Percentiles rank a stretch among this genome's conserved stretches.
Evolutionary conservation across 1,140 invertebrate species (phyloP).

Genomic region (Brachionus koreanus): DNA sequence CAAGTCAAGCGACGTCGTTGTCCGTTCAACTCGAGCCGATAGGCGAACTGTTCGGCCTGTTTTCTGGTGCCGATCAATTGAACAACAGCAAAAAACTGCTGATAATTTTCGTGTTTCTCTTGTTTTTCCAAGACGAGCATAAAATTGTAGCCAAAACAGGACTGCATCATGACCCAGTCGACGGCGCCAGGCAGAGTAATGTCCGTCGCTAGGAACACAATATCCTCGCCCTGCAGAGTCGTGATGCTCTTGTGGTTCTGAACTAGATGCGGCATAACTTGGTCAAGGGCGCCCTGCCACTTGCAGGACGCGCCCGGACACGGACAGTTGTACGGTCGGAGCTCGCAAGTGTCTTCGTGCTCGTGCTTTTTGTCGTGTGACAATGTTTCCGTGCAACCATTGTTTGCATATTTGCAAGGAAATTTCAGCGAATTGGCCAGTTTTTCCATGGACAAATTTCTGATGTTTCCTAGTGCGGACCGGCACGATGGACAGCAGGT

Average conservation of each 20-base stretch:
- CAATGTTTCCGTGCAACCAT: slow-evolving; percentile 85
- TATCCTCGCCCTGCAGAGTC: slow-evolving; percentile 87
- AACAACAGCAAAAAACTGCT: slow-evolving; percentile 98
- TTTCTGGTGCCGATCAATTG: slow-evolving; percentile 97
- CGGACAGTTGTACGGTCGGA: slow-evolving; percentile 82
- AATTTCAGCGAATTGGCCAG: slow-evolving; percentile 96
- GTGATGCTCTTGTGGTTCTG: slow-evolving; percentile 98
- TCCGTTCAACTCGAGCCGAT: slow-evolving; percentile 91
- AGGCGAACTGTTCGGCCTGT: slow-evolving; percentile 97
- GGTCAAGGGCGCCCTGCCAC: slow-evolving; percentile 90
- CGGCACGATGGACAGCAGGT: slow-evolving; percentile 95
- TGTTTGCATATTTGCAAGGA: slow-evolving; percentile 95
- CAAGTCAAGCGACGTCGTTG: slow-evolving; percentile 86
- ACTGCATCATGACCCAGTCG: slow-evolving; percentile 99
- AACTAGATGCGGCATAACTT: slow-evolving; percentile 95
- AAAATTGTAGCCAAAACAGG: slow-evolving; percentile 96
- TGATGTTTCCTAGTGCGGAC: slow-evolving; percentile 72
- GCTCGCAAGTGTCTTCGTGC: slow-evolving; percentile 95
- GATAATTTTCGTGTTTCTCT: slow-evolving; percentile 70
- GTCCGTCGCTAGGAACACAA: slow-evolving; percentile 97
- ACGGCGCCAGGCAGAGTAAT: slow-evolving; percentile 98
- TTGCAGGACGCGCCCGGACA: slow-evolving; percentile 98
- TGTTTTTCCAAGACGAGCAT: slow-evolving; percentile 99
- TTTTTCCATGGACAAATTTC: slow-evolving; percentile 98
- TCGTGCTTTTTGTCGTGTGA: slow-evolving; percentile 93